Conservation (phyloP, 2,113 vertebrate genomes). For the Centropus bengalensis region DNA sequence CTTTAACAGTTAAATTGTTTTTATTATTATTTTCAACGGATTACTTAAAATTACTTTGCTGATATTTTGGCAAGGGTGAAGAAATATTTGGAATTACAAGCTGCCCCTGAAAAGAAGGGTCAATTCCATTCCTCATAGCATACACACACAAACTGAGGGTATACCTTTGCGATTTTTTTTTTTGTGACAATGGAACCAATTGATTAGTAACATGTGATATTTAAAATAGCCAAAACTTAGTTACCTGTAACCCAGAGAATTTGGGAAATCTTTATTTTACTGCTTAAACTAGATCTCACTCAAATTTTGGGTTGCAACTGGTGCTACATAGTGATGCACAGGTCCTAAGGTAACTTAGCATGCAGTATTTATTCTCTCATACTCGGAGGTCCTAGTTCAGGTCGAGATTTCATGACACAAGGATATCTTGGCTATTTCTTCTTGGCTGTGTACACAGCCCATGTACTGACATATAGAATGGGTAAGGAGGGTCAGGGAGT, state of each 20-base stretch:
- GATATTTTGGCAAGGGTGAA: background rate
- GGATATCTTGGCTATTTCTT: background rate
- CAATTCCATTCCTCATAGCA: background rate
- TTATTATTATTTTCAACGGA: conserved; percentile 30
- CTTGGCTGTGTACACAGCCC: background rate
- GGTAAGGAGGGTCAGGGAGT: background rate
- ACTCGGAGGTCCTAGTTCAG: background rate
- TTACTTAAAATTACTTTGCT: conserved; percentile 34
- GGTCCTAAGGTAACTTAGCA: background rate
- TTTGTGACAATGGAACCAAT: background rate
- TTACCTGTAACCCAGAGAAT: background rate
- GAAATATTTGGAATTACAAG: background rate
- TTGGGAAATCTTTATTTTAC: background rate
- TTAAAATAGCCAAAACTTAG: background rate
- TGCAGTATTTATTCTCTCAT: background rate
- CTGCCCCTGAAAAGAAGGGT: background rate
- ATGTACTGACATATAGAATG: background rate
- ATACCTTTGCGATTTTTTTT: background rate
- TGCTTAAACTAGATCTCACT: background rate
- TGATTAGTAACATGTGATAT: background rate
- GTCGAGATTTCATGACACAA: background rate
- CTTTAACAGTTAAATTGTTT: background rate
- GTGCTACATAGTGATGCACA: background rate
- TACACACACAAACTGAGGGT: background rate
- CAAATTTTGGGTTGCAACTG: background rate